Conservation (phyloP, 2,888 invertebrate species). For the Listrodromus nycthemerus region DNA sequence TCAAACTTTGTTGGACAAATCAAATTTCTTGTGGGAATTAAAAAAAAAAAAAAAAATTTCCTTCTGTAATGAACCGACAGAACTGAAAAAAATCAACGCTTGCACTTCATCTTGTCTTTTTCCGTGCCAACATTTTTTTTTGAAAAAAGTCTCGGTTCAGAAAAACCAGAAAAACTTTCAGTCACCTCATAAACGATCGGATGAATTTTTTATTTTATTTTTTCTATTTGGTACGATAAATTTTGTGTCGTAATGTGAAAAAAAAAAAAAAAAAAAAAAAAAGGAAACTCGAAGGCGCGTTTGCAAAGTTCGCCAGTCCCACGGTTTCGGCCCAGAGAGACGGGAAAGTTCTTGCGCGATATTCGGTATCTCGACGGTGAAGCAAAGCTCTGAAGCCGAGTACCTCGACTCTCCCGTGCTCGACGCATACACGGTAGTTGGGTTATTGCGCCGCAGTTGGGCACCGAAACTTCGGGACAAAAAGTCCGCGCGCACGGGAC, state of each 20-base stretch:
- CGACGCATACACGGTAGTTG: slow-evolving; percentile 18
- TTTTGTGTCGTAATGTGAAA: background rate
- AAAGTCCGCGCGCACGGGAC: slow-evolving; percentile 76
- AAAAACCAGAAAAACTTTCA: background rate
- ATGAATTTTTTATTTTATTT: background rate
- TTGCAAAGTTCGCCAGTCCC: background rate
- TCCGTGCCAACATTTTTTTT: background rate
- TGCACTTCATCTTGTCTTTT: too few species aligned
- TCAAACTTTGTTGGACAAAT: too few species aligned
- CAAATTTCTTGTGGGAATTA: too few species aligned
- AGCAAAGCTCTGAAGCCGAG: background rate
- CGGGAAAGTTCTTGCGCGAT: slow-evolving; percentile 70
- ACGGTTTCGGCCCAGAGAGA: background rate
- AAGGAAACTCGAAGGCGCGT: background rate
- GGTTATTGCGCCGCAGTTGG: slow-evolving; percentile 17
- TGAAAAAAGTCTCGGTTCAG: background rate
- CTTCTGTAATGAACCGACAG: too few species aligned
- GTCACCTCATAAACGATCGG: background rate
- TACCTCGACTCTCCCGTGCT: background rate
- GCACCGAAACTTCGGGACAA: slow-evolving; percentile 70
- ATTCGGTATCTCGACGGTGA: slow-evolving; percentile 2
- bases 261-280: background rate
- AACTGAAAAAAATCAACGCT: too few species aligned
- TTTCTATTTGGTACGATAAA: background rate
- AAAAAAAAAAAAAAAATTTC: too few species aligned